phyloP scores from a whole-genome alignment of 30 jellyfish, hydroid and myxozoan species.

The Clytia hemisphaerica region DNA sequence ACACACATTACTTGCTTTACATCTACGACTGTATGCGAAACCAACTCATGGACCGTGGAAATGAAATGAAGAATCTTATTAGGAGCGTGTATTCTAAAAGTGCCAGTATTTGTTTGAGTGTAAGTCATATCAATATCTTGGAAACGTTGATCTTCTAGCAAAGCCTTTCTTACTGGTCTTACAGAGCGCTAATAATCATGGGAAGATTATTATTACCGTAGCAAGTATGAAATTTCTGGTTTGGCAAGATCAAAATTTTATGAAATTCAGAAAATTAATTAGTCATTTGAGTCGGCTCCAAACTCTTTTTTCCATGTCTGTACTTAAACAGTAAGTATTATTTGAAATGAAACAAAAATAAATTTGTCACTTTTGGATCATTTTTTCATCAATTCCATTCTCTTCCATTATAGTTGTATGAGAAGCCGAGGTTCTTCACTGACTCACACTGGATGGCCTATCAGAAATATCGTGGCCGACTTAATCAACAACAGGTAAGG shows the following conservation, averaged over 20 bases:
- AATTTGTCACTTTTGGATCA: too few species aligned
- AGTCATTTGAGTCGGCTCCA: too few species aligned
- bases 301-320: too few species aligned
- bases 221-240: too few species aligned
- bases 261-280: too few species aligned
- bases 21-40: conserved; percentile 69
- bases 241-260: too few species aligned
- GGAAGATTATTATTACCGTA: background rate
- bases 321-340: too few species aligned
- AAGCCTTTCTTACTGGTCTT: background rate
- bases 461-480: conserved; percentile 60
- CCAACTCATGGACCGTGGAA: conserved; percentile 45
- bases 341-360: too few species aligned
- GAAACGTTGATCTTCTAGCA: background rate
- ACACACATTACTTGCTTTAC: conserved; percentile 86
- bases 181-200: background rate
- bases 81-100: conserved; percentile 77
- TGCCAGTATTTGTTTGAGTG: conserved; percentile 54
- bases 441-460: conserved; percentile 52
- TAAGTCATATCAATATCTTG: background rate
- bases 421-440: conserved; percentile 62
- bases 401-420: conserved; percentile 35
- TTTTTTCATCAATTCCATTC: background rate
- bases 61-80: conserved; percentile 41
- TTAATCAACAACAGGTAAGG: conserved; percentile 75